A percentile compares a stretch with the other conserved stretches of the same genome.
phyloP scores from a whole-genome alignment of 1,140 invertebrate genomes.

The Drosophila gunungcola region DNA sequence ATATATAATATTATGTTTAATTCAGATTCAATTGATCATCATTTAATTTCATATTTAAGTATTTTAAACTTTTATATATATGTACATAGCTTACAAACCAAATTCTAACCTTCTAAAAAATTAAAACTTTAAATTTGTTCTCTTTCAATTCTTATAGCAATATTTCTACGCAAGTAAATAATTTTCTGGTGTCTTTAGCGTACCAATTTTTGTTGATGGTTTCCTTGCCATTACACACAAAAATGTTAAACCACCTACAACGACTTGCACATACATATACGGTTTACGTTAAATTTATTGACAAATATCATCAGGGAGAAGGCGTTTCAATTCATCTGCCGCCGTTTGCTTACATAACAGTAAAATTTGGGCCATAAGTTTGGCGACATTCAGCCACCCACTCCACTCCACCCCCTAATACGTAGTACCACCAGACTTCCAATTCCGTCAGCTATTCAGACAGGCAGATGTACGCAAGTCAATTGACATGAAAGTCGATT shows the following conservation, averaged over 20 bases:
- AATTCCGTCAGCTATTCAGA: slow-evolving; percentile 38
- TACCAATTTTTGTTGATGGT: slow-evolving; percentile 26
- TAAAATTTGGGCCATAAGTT: slow-evolving; percentile 75
- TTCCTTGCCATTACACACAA: slow-evolving; percentile 31
- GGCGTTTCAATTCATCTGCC: slow-evolving; percentile 75
- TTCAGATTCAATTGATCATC: too few species aligned
- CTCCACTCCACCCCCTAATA: neutral
- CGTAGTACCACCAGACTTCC: neutral
- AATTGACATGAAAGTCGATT: slow-evolving; percentile 82
- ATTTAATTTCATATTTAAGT: too few species aligned
- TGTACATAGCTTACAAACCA: too few species aligned
- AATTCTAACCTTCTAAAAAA: too few species aligned
- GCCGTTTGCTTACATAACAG: slow-evolving; percentile 76
- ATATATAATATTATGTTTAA: too few species aligned
- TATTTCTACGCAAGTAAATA: too few species aligned
- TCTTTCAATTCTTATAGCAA: too few species aligned
- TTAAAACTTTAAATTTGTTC: too few species aligned
- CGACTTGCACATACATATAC: slow-evolving; percentile 6
- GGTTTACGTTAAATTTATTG: slow-evolving; percentile 77
- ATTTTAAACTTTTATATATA: too few species aligned
- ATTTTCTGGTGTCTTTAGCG: neutral
- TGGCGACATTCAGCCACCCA: slow-evolving; percentile 35
- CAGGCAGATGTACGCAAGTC: slow-evolving; percentile 71
- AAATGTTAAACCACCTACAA: slow-evolving; percentile 32
- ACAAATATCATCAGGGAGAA: slow-evolving; percentile 77